These are phyloP conservation scores for Apostichopus parvimensis DNA, from an alignment of 35 echinoderm and acorn worm genomes.

Conservation along the genomic window DNA sequence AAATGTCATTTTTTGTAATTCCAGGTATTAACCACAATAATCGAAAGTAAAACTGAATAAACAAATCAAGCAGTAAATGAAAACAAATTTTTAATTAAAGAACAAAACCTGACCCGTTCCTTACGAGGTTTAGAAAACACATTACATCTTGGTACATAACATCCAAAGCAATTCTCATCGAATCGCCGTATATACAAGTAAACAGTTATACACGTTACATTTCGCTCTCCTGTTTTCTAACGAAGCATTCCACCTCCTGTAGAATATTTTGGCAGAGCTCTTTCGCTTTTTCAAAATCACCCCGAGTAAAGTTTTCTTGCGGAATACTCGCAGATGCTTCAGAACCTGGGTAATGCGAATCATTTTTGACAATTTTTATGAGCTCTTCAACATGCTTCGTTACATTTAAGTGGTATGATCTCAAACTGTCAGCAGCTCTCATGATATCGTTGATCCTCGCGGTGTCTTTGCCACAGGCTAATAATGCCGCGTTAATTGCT, in stretches of 20 bases:
- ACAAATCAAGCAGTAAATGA: too few relatives aligned
- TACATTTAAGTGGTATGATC: constrained; percentile 13
- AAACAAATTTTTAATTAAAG: too few relatives aligned
- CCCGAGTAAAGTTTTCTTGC: background rate
- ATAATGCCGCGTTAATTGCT: constrained; percentile 24
- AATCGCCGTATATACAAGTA: too few relatives aligned
- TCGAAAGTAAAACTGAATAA: too few relatives aligned
- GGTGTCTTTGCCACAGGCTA: background rate
- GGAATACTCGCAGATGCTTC: background rate
- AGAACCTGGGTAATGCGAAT: constrained; percentile 34
- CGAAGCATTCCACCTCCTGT: background rate
- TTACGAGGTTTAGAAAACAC: too few relatives aligned
- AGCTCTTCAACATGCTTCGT: constrained; percentile 4
- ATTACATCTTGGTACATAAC: too few relatives aligned
- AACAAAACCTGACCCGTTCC: too few relatives aligned
- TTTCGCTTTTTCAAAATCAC: background rate
- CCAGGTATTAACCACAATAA: too few relatives aligned
- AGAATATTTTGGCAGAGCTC: background rate
- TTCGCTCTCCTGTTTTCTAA: background rate
- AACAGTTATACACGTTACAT: too few relatives aligned
- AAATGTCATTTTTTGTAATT: too few relatives aligned
- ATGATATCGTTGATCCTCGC: background rate
- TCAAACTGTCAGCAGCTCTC: background rate
- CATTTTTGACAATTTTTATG: background rate
- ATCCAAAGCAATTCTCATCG: too few relatives aligned